Base-by-base conservation (phyloP, 2,888 invertebrate genomes). In the Hermaeophaga mercurialis region DNA sequence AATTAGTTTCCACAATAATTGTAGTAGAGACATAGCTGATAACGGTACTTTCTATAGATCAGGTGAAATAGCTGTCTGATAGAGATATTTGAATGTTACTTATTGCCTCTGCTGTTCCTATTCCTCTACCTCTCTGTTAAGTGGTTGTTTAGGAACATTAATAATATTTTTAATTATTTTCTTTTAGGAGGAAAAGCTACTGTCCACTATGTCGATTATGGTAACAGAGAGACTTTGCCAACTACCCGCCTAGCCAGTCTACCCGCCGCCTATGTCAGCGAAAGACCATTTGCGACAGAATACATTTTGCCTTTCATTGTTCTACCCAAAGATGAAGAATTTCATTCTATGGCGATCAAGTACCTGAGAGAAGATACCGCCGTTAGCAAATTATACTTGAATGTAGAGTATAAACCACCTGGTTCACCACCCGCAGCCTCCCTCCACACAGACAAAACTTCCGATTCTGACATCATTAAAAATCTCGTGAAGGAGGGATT, bases 181-280 rank as follows among this genome's bases (percentile, higher is more conserved):
- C n/a, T n/a, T 22, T n/a, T 2, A 60, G 88, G 89, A 28, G 83
- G 85, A 56, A 88, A 89, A 70, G 89, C 88, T 9, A 85, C 85
- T 48, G 90, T 99, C 24, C 83, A 91, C 61, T 99, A 94, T 80
- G 85, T 98, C 66, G 99, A 99, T 77, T 99, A 95, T 73, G 99
- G 99, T 66, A 99, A 99, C 78, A 85, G 90, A 24, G 73, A 73
- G 61, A 70, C 69, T 5, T 48, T 73, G 14, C 68, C 71, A 11
- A 66, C 67, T 15, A 85, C 85, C 41, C 85, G 89, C 59, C 82
- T 96, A 69, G 95, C 96, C n/a, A 79, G 85, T 9, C 80, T 99
- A 61, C 96, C 97, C 0, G 80, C 88, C 17, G 85, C 86, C 52
- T 91, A 89, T 70, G 83, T 86, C 26, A 76, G 81, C 1, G 89